Evolutionary conservation across 2,113 vertebrate genomes (phyloP).

Genomic region (Pelusios castaneus): DNA sequence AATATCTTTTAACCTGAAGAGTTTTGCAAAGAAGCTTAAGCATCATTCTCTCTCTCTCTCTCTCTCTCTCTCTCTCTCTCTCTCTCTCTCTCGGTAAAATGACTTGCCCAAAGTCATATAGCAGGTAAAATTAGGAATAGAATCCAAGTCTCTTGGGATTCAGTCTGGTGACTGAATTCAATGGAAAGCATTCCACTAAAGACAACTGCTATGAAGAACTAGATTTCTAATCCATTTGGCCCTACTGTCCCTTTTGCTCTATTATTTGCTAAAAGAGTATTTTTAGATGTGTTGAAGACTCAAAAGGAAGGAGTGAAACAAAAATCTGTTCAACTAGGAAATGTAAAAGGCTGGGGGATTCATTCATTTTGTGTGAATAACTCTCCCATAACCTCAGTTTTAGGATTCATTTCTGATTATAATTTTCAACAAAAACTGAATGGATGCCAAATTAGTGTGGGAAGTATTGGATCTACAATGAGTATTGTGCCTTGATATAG

Average conservation of each 20-base stretch:
- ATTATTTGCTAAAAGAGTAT: accelerated
- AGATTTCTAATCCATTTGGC: too few species aligned
- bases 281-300: neutral
- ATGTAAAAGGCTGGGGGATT: accelerated
- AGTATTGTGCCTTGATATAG: neutral
- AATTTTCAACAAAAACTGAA: neutral
- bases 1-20: too few species aligned
- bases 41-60: too few species aligned
- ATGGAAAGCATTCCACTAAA: too few species aligned
- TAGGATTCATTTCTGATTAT: accelerated
- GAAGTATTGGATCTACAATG: neutral
- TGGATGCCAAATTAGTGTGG: neutral
- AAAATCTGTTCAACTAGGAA: neutral
- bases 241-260: neutral
- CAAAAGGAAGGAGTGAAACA: accelerated
- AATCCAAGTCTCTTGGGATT: too few species aligned
- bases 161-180: too few species aligned
- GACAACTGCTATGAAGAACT: too few species aligned
- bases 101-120: too few species aligned
- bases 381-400: neutral
- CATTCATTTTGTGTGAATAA: neutral
- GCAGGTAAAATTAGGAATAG: too few species aligned
- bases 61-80: too few species aligned
- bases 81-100: too few species aligned
- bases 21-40: too few species aligned